These are phyloP conservation scores for Cryptus viduatorius DNA, from an alignment of 2,888 invertebrate species.

Conservation along the genomic window DNA sequence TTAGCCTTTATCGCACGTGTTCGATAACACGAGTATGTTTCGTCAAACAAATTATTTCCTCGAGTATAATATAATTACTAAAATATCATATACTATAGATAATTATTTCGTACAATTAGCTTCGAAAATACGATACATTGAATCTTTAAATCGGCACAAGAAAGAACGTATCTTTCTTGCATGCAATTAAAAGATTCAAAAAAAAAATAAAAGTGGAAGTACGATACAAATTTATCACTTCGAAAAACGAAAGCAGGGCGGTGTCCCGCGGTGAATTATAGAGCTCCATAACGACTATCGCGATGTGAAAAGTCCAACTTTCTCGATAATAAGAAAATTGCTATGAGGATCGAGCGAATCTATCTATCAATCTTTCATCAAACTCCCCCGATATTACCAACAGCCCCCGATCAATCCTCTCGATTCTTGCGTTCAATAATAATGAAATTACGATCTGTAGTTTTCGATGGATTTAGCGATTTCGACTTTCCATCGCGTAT, in stretches of 20 bases:
- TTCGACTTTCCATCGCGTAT: no score
- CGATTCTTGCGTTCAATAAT: conserved; percentile 42
- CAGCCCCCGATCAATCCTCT: conserved; percentile 39
- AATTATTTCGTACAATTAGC: no score
- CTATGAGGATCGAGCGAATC: conserved; percentile 69
- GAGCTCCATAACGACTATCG: conserved; percentile 14
- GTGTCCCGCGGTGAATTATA: conserved; percentile 44
- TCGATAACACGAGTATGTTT: neutral
- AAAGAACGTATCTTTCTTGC: no score
- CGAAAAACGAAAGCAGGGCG: conserved; percentile 35
- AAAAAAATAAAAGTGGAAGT: no score
- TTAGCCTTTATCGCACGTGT: conserved; percentile 17
- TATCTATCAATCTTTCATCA: conserved; percentile 59
- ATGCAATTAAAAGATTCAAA: no score
- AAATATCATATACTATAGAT: no score
- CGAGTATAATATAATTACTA: neutral
- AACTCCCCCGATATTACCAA: conserved; percentile 7
- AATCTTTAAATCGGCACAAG: no score
- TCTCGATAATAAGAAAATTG: conserved; percentile 78
- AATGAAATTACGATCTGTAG: conserved; percentile 20
- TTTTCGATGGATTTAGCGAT: conserved; percentile 3
- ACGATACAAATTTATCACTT: no score
- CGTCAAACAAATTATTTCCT: neutral
- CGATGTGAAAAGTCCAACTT: conserved; percentile 68
- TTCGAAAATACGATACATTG: no score